phyloP scores from a whole-genome alignment of 2,113 vertebrate species.

The Dicerorhinus sumatrensis region DNA sequence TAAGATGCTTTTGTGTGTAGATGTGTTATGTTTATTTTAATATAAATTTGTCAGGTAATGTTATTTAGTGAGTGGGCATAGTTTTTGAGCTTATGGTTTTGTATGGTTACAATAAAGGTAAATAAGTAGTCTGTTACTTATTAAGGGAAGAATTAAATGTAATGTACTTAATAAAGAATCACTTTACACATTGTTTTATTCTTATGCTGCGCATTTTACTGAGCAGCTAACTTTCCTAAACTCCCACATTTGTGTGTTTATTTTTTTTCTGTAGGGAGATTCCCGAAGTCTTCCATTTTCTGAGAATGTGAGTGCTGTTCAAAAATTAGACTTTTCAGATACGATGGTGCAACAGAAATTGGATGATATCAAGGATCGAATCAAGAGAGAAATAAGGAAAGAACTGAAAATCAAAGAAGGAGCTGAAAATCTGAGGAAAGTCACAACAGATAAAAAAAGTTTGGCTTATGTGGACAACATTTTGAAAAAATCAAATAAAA shows the following conservation, averaged over 20 bases:
- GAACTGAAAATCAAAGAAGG: slow-evolving; percentile 99
- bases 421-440: slow-evolving; percentile 97
- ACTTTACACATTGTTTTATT: background rate
- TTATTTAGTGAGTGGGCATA: slow-evolving; percentile 34
- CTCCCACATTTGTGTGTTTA: slow-evolving; percentile 71
- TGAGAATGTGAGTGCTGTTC: slow-evolving; percentile 93
- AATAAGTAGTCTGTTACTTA: background rate
- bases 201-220: slow-evolving; percentile 34
- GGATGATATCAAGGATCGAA: slow-evolving; percentile 98
- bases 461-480: slow-evolving; percentile 99
- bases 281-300: slow-evolving; percentile 92
- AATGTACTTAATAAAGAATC: slow-evolving; percentile 22
- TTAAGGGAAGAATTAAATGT: background rate
- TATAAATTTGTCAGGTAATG: slow-evolving; percentile 38
- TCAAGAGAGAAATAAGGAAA: slow-evolving; percentile 98
- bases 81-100: slow-evolving; percentile 45
- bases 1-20: background rate
- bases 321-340: slow-evolving; percentile 96
- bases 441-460: slow-evolving; percentile 99
- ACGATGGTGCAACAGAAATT: slow-evolving; percentile 97
- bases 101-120: background rate
- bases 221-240: slow-evolving; percentile 63
- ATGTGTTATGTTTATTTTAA: slow-evolving; percentile 27
- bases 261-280: slow-evolving; percentile 91
- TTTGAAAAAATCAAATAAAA: slow-evolving; percentile 99